These are phyloP conservation scores for Lytechinus pictus DNA, from an alignment of 35 echinoderm and acorn worm genomes.

Conservation along the genomic window DNA sequence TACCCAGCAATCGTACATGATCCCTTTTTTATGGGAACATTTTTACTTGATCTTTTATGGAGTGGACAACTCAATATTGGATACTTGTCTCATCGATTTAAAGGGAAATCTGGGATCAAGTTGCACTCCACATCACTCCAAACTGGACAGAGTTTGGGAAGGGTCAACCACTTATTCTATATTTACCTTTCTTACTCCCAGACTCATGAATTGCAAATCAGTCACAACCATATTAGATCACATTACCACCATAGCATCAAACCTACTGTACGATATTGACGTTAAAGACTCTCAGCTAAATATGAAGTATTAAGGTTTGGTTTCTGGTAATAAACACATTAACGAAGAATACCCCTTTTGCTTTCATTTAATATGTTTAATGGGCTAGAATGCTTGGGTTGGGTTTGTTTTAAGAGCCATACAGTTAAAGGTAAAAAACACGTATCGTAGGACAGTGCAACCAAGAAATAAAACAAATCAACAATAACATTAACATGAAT, in stretches of 20 bases:
- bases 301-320: neutral
- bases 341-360: neutral
- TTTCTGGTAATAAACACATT: neutral
- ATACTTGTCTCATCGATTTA: slow-evolving; percentile 35
- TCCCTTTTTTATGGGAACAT: too few species aligned
- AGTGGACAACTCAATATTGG: neutral
- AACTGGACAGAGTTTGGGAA: neutral
- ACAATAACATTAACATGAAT: neutral
- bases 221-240: neutral
- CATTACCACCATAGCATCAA: neutral
- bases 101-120: neutral
- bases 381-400: neutral
- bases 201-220: slow-evolving; percentile 29
- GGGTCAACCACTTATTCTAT: neutral
- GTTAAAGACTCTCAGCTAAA: neutral
- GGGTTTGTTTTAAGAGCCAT: neutral
- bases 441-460: neutral
- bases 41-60: too few species aligned
- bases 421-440: neutral
- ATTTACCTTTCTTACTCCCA: neutral
- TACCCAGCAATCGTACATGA: too few species aligned
- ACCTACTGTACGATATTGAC: neutral
- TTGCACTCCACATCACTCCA: neutral
- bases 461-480: neutral
- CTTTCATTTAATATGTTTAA: neutral